A percentile compares a stretch with the other conserved stretches of the same genome.
Conservation (phyloP, 2,888 invertebrate genomes). For the Brassicogethes aeneus region DNA sequence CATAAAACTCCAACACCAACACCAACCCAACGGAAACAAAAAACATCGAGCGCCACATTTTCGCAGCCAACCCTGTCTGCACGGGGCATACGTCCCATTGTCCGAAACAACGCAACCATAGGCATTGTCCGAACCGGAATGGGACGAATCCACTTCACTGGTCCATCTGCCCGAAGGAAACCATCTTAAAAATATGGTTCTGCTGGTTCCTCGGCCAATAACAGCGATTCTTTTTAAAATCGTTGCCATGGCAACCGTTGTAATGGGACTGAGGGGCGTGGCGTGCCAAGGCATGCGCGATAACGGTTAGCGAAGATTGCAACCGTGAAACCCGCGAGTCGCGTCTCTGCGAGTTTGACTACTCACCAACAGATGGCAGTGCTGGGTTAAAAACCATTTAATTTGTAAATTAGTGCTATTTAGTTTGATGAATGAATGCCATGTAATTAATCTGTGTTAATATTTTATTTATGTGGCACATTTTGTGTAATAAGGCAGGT, state of each 20-base stretch:
- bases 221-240: background rate
- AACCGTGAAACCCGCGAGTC: background rate
- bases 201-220: background rate
- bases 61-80: too few species aligned
- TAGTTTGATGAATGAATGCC: too few species aligned
- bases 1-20: too few species aligned
- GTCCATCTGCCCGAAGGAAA: background rate
- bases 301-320: background rate
- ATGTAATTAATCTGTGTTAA: too few species aligned
- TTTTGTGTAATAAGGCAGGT: too few species aligned
- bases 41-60: too few species aligned
- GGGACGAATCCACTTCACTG: background rate
- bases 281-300: background rate
- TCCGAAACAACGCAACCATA: background rate
- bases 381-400: too few species aligned
- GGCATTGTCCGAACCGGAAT: background rate
- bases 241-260: background rate
- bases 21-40: too few species aligned
- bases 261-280: too few species aligned
- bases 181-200: conserved; percentile 1
- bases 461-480: too few species aligned
- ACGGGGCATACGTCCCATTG: too few species aligned
- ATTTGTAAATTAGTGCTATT: too few species aligned
- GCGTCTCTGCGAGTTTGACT: background rate
- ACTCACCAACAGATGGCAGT: background rate